Evolutionary conservation across 2,113 vertebrate species (phyloP).

Genomic region (Mus spicilegus): DNA sequence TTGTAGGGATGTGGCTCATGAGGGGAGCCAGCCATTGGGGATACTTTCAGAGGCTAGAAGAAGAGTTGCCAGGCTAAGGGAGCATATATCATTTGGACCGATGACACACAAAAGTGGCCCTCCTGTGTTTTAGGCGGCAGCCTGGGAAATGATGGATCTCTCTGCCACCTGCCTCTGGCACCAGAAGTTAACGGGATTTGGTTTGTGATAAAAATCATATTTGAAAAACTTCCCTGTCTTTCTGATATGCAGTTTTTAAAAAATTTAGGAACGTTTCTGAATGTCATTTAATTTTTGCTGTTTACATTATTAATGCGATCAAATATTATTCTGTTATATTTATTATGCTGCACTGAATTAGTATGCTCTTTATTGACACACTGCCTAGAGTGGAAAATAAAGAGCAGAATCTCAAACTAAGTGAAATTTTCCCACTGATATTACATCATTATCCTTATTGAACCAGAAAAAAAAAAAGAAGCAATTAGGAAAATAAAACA

Average conservation of each 20-base stretch:
- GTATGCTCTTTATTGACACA: slow-evolving; percentile 62
- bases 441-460: slow-evolving; percentile 72
- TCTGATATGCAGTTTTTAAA: slow-evolving; percentile 55
- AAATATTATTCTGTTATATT: slow-evolving; percentile 74
- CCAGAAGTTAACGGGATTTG: slow-evolving; percentile 34
- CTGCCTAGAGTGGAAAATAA: slow-evolving; percentile 61
- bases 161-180: slow-evolving; percentile 47
- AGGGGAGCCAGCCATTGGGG: slow-evolving; percentile 21
- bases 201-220: slow-evolving; percentile 51
- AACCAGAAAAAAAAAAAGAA: slow-evolving; percentile 73
- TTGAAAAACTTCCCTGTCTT: slow-evolving; percentile 62
- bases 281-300: slow-evolving; percentile 62
- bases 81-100: slow-evolving; percentile 2
- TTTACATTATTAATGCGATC: slow-evolving; percentile 70
- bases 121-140: slow-evolving; percentile 16
- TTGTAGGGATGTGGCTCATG: slow-evolving; percentile 34
- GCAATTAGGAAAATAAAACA: slow-evolving; percentile 76
- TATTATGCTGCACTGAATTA: slow-evolving; percentile 66
- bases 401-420: slow-evolving; percentile 56
- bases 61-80: slow-evolving; percentile 5
- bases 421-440: slow-evolving; percentile 60
- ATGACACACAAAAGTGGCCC: slow-evolving; percentile 16
- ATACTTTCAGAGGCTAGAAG: not conserved
- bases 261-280: slow-evolving; percentile 58
- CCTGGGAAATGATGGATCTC: slow-evolving; percentile 48